Percentiles rank a stretch among this genome's conserved stretches.
Evolutionary conservation across 2,888 invertebrate genomes (phyloP).

Genomic region (Schizotus pectinicornis): DNA sequence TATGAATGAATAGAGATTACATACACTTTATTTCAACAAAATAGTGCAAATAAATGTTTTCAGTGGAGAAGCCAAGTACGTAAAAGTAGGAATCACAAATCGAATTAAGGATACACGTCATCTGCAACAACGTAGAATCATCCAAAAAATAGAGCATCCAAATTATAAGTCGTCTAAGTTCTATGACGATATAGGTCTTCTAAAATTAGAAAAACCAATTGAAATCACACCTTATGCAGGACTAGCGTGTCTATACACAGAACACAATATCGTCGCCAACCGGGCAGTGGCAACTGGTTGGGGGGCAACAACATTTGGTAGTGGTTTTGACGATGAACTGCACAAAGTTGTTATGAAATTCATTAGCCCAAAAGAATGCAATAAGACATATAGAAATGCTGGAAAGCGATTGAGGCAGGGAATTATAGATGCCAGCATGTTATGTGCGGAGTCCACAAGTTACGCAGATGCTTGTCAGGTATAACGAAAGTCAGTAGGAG

Average conservation of each 20-base stretch:
- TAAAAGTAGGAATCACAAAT: slow-evolving; percentile 59
- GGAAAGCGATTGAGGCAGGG: slow-evolving; percentile 52
- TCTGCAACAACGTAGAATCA: slow-evolving; percentile 45
- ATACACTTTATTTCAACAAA: no score
- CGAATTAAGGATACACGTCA: slow-evolving; percentile 51
- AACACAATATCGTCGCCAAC: slow-evolving; percentile 29
- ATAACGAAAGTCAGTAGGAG: slow-evolving; percentile 20
- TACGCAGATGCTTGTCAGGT: slow-evolving; percentile 59
- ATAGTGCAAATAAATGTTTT: slow-evolving; percentile 15
- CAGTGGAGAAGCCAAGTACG: slow-evolving; percentile 55
- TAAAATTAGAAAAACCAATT: slow-evolving; percentile 53
- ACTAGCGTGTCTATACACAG: slow-evolving; percentile 58
- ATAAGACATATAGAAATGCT: slow-evolving; percentile 37
- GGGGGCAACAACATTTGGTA: slow-evolving; percentile 57
- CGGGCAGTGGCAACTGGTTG: slow-evolving; percentile 59
- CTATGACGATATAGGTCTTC: slow-evolving; percentile 62
- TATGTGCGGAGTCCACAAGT: slow-evolving; percentile 63
- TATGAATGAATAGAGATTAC: no score
- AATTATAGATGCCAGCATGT: slow-evolving; percentile 58
- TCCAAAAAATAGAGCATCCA: slow-evolving; percentile 53
- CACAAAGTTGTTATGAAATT: slow-evolving; percentile 61
- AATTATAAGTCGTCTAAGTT: slow-evolving; percentile 50
- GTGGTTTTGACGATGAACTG: slow-evolving; percentile 51
- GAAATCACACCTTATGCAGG: slow-evolving; percentile 54
- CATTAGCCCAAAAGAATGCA: slow-evolving; percentile 53